Conservation (phyloP, 2,113 vertebrate species). For the Synodontis membranacea region DNA sequence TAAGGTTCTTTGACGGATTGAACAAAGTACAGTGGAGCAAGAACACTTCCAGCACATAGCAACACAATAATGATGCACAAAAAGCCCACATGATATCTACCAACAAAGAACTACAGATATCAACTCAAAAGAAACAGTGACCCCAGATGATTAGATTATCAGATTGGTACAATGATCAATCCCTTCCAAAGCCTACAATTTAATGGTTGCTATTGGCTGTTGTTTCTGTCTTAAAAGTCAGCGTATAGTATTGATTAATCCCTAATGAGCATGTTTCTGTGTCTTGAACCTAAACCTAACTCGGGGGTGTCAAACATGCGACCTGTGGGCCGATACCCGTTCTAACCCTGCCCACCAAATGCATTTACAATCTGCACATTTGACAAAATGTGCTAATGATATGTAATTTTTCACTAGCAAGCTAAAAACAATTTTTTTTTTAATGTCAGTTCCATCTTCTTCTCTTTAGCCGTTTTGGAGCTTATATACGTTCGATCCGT, state of each 20-base stretch:
- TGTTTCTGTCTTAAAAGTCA: slow-evolving; percentile 25
- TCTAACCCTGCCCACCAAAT: neutral
- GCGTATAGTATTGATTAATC: slow-evolving; percentile 24
- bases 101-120: neutral
- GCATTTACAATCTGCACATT: neutral
- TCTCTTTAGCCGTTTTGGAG: too few species aligned
- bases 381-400: neutral
- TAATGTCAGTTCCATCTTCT: neutral
- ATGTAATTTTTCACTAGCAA: neutral
- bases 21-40: slow-evolving; percentile 3
- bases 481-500: neutral
- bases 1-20: slow-evolving; percentile 42
- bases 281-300: slow-evolving; percentile 29
- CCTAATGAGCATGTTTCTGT: slow-evolving; percentile 43
- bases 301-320: neutral
- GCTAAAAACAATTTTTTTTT: neutral
- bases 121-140: neutral
- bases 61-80: neutral
- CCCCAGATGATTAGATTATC: neutral
- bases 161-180: neutral
- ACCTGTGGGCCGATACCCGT: neutral
- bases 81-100: neutral
- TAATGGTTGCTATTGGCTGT: slow-evolving; percentile 22
- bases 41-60: slow-evolving; percentile 20
- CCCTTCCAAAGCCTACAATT: neutral